These are phyloP conservation scores for Chymomyza fuscimana DNA, from an alignment of 2,888 invertebrate genomes.

Conservation along the genomic window DNA sequence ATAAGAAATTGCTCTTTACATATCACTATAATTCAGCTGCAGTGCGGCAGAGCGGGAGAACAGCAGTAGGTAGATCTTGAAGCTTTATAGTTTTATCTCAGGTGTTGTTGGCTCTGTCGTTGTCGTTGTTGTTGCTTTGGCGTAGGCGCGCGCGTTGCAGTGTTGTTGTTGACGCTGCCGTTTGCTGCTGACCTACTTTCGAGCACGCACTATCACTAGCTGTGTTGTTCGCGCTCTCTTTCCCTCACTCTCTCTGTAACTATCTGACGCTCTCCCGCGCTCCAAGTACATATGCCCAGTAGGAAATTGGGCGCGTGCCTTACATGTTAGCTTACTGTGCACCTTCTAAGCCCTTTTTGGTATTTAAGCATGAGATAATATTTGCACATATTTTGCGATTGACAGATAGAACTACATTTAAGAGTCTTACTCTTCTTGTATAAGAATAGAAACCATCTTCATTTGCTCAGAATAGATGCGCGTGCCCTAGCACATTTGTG, in stretches of 20 bases:
- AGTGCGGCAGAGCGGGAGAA: no score
- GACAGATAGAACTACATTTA: no score
- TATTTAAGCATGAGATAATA: no score
- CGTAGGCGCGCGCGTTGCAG: background rate
- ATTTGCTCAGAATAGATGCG: no score
- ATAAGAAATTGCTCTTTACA: background rate
- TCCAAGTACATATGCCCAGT: background rate
- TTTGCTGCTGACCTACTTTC: constrained; percentile 25
- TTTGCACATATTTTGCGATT: no score
- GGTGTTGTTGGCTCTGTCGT: background rate
- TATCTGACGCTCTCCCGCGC: background rate
- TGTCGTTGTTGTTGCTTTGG: background rate
- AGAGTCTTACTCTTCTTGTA: no score
- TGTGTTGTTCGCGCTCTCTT: background rate
- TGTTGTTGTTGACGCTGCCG: background rate
- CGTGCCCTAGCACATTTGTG: no score
- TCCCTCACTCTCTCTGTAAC: background rate
- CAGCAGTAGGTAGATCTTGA: background rate
- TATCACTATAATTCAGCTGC: background rate
- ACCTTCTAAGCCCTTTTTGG: no score
- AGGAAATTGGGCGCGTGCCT: background rate
- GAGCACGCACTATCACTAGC: constrained; percentile 8
- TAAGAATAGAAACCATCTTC: no score
- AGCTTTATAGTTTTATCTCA: background rate
- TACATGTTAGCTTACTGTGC: background rate